Evolutionary conservation across 2,888 invertebrate species (phyloP).

Genomic region (Lycocerus yunnanus): DNA sequence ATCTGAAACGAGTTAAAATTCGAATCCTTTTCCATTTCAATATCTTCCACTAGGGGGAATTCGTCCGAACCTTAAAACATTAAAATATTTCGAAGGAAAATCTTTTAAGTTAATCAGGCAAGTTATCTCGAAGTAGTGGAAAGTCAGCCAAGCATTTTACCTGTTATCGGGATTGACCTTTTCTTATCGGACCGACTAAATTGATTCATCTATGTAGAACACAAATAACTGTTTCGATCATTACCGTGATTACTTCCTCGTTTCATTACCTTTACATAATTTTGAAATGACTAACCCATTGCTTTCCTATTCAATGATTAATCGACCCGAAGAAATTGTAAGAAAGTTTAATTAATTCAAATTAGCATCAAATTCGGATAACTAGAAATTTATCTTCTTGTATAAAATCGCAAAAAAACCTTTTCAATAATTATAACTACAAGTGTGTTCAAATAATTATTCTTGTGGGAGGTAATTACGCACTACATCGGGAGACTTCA

Average conservation of each 20-base stretch:
- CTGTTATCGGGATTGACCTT: conserved; percentile 26
- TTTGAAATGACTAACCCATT: conserved; percentile 6
- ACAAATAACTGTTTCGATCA: conserved; percentile 22
- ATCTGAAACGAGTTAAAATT: conserved; percentile 25
- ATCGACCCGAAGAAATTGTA: background rate
- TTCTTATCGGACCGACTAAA: conserved; percentile 25
- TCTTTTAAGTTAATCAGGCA: background rate
- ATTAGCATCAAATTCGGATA: background rate
- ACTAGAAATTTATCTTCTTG: too few relatives aligned
- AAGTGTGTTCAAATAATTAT: too few relatives aligned
- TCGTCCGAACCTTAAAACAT: background rate
- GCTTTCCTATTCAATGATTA: conserved; percentile 3
- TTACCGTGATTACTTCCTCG: conserved; percentile 24
- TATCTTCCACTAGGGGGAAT: conserved; percentile 36
- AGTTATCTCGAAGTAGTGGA: background rate
- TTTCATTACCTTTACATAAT: conserved; percentile 14
- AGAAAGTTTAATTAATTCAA: background rate
- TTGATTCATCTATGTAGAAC: conserved; percentile 21
- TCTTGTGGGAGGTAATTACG: too few relatives aligned
- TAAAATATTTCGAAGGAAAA: background rate
- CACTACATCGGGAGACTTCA: too few relatives aligned
- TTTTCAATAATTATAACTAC: too few relatives aligned
- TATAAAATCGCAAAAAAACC: too few relatives aligned
- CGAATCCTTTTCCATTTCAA: conserved; percentile 26
- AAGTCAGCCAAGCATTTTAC: conserved; percentile 8